Base-by-base conservation (phyloP, 2,113 vertebrate genomes). In the Heliornis fulica region DNA sequence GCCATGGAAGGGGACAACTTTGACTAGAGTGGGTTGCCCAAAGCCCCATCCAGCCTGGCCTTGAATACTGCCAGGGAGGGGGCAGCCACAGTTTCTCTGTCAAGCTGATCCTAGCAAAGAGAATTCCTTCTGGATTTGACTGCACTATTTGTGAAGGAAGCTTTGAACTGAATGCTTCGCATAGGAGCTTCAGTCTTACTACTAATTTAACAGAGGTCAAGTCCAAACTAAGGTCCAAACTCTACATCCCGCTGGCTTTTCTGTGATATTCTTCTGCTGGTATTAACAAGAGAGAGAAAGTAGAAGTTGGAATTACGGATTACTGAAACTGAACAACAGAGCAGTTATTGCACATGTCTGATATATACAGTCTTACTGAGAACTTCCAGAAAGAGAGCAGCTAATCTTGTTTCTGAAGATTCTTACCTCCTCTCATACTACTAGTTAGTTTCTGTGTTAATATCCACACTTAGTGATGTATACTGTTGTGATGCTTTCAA, bases 11-110 rank as follows among this genome's bases (percentile, higher is more conserved):
- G 34, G 29, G 25, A 64, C 32, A 26, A 3, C 15, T 65, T 41
- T 2, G 28, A 15, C 9, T 43, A 40, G 8, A 28, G 3, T 9
- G 31, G 7, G 18, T 43, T 75, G 15, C 51, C 70, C 36, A 82
- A 48, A 70, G 36, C 21, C 25, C 10, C 5, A 6, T 21, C 38
- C 60, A 66, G 1, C 53, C 32, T 72, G 43, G 10, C 20, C 40
- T 56, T 60, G 43, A 77, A 64, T 3, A 3, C 26, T 34, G n/a
- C 32, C 9, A 34, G 0, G 8, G 26, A 18, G 3, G n/a, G 12
- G 70, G 13, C 34, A 71, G 32, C 56, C 10, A 20, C 26, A 48
- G 5, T 18, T 63, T 57, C 20, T 48, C 38, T 69, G 40, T 16
- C n/a, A 36, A 57, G 31, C 14, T 75, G n/a, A 43, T 84, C 20